Percentiles rank a stretch among this genome's conserved stretches.
phyloP scores from a whole-genome alignment of 2,888 invertebrate species.

The Andrena trimmerana region DNA sequence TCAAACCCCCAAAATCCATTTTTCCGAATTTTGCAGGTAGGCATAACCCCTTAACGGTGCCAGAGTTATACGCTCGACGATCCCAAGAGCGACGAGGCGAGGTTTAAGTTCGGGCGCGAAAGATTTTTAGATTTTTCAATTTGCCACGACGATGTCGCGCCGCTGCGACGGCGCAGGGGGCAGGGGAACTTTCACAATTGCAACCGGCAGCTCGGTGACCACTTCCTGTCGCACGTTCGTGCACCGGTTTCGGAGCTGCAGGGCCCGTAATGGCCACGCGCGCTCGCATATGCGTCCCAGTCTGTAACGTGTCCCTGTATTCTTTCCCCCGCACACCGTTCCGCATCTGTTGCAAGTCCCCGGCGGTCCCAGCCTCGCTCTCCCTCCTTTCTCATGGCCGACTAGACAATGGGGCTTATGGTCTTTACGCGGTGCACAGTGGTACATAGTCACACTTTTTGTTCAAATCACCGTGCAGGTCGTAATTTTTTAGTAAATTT shows the following conservation, averaged over 20 bases:
- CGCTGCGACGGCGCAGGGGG: conserved; percentile 2
- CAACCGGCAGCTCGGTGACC: conserved; percentile 49
- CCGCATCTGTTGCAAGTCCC: conserved; percentile 65
- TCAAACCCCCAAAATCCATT: too few relatives aligned
- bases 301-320: conserved; percentile 40
- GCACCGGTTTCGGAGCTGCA: conserved; percentile 43
- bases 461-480: too few relatives aligned
- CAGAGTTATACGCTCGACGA: too few relatives aligned
- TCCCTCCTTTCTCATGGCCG: conserved; percentile 50
- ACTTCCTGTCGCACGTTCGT: conserved; percentile 52
- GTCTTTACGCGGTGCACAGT: conserved; percentile 12
- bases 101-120: too few relatives aligned
- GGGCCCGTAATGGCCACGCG: conserved; percentile 41
- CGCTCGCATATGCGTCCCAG: conserved; percentile 42
- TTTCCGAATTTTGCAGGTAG: too few relatives aligned
- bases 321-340: conserved; percentile 49
- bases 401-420: conserved; percentile 41
- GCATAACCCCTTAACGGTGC: too few relatives aligned
- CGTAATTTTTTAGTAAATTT: too few relatives aligned
- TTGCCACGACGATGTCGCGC: not conserved
- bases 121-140: not conserved
- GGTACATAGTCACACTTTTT: too few relatives aligned
- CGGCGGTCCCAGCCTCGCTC: conserved; percentile 45
- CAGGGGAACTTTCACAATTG: conserved; percentile 46
- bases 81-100: too few relatives aligned